A percentile compares a stretch with the other conserved stretches of the same genome.
These are phyloP conservation scores for Synanthedon vespiformis DNA, from an alignment of 2,888 invertebrate genomes.

Conservation along the genomic window DNA sequence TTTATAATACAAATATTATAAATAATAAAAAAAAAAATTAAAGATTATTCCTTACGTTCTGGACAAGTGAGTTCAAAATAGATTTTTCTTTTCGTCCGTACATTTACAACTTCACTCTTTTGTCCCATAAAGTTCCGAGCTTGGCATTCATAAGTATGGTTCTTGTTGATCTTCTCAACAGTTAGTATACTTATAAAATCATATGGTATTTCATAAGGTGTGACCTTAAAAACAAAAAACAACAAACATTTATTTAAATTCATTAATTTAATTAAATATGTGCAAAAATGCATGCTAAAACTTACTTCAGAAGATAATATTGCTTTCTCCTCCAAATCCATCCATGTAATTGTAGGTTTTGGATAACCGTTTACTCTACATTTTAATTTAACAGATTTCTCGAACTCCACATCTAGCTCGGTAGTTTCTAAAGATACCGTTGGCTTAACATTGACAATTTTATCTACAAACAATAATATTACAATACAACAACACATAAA, in stretches of 20 bases:
- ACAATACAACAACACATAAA: too few species aligned
- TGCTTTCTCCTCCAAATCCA: constrained; percentile 1
- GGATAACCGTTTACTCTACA: constrained; percentile 8
- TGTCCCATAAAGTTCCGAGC: background rate
- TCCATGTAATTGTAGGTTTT: constrained; percentile 8
- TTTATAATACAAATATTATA: too few species aligned
- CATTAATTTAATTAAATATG: background rate
- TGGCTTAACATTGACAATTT: background rate
- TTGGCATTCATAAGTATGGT: constrained; percentile 1
- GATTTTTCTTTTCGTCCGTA: background rate
- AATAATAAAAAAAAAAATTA: background rate
- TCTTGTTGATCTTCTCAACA: background rate
- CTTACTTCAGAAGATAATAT: constrained; percentile 3
- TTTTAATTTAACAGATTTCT: constrained; percentile 3
- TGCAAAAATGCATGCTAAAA: too few species aligned
- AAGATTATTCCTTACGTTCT: background rate
- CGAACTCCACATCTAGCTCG: background rate
- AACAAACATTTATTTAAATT: too few species aligned
- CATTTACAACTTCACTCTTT: background rate
- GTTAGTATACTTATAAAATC: background rate
- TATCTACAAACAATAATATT: background rate
- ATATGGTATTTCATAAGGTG: background rate
- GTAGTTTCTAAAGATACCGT: background rate
- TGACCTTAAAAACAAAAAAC: background rate
- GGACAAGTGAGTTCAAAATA: background rate